These are phyloP conservation scores for Anodontia alba DNA, from an alignment of 2,888 invertebrate genomes.

Conservation along the genomic window DNA sequence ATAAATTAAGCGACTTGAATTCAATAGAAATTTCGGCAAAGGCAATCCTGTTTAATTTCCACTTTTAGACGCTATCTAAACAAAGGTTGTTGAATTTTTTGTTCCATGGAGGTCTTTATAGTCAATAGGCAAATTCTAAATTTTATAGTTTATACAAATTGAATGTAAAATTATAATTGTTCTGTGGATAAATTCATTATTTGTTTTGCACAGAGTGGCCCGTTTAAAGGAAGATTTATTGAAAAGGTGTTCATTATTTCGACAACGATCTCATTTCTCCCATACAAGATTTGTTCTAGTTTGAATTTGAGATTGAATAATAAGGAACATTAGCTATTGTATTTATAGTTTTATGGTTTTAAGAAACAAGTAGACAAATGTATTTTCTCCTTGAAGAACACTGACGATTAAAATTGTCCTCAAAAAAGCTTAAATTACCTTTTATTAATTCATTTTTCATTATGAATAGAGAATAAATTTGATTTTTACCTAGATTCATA, in stretches of 20 bases:
- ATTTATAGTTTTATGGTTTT: constrained; percentile 12
- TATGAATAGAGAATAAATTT: not conserved
- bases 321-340: constrained; percentile 10
- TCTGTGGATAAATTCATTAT: constrained; percentile 44
- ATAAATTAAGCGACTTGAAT: constrained; percentile 63
- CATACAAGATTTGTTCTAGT: constrained; percentile 11
- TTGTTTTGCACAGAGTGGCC: constrained; percentile 39
- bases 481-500: not conserved
- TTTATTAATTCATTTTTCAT: constrained; percentile 4
- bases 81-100: constrained; percentile 15
- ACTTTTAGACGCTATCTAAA: constrained; percentile 21
- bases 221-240: constrained; percentile 9
- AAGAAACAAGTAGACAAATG: constrained; percentile 2
- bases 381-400: constrained; percentile 12
- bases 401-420: constrained; percentile 7
- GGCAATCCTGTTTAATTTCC: constrained; percentile 24
- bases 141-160: constrained; percentile 21
- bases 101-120: constrained; percentile 14
- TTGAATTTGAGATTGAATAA: constrained; percentile 12
- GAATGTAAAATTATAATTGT: constrained; percentile 53
- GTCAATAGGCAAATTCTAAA: constrained; percentile 12
- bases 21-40: constrained; percentile 54
- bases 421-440: not conserved
- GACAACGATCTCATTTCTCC: constrained; percentile 16
- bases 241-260: constrained; percentile 21